Evolutionary conservation across 1,140 invertebrate species (phyloP).

Genomic region (Drosophila arizonae): DNA sequence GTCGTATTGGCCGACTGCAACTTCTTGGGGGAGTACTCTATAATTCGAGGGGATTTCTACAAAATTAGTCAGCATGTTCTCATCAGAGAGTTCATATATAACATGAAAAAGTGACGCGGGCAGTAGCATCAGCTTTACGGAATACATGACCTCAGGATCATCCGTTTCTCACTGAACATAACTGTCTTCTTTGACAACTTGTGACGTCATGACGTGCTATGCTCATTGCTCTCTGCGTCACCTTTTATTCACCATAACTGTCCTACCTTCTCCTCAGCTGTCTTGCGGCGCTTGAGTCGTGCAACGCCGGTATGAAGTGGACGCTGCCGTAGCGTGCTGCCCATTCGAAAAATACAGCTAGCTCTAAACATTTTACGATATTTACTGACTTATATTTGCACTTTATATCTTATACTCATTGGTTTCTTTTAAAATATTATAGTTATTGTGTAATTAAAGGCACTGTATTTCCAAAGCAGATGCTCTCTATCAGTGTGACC

Average conservation of each 20-base stretch:
- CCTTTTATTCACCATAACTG: constrained; percentile 25
- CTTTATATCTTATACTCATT: constrained; percentile 5
- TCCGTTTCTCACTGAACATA: too few relatives aligned
- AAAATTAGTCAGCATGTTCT: constrained; percentile 61
- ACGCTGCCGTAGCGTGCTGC: constrained; percentile 1
- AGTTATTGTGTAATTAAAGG: constrained; percentile 41
- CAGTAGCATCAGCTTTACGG: too few relatives aligned
- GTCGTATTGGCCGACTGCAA: constrained; percentile 66
- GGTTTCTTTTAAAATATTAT: constrained; percentile 15
- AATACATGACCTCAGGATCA: too few relatives aligned
- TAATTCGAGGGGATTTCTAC: constrained; percentile 84
- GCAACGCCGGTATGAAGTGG: constrained; percentile 47
- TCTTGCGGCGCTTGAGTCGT: constrained; percentile 83
- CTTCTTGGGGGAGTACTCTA: constrained; percentile 84
- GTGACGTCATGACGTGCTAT: neutral
- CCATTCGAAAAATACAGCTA: constrained; percentile 18
- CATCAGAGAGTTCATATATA: too few relatives aligned
- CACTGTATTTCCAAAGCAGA: constrained; percentile 11
- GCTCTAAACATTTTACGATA: constrained; percentile 45
- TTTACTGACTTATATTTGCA: neutral
- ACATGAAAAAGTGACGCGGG: neutral
- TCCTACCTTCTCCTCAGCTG: constrained; percentile 83
- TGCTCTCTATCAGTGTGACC: constrained; percentile 13
- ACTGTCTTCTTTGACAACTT: neutral
- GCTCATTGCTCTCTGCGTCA: constrained; percentile 20